These are phyloP conservation scores for Agonum fuliginosum DNA, from an alignment of 2,888 invertebrate species.

Conservation along the genomic window DNA sequence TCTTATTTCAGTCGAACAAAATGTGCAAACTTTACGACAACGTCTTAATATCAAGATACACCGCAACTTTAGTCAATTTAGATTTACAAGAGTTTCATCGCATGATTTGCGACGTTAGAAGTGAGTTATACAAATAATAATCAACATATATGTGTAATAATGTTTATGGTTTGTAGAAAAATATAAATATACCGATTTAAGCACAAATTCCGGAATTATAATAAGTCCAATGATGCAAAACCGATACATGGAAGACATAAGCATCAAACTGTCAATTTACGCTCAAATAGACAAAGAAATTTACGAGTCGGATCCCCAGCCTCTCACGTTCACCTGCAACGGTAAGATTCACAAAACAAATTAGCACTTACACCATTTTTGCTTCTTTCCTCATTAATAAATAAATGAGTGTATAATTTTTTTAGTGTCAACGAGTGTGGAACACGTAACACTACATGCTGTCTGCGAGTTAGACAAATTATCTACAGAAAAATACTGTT, in stretches of 20 bases:
- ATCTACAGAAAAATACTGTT: slow-evolving; percentile 74
- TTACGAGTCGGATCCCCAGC: slow-evolving; percentile 70
- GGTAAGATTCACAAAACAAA: too few species aligned
- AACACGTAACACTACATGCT: slow-evolving; percentile 89
- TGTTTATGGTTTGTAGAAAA: slow-evolving; percentile 77
- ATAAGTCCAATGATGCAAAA: slow-evolving; percentile 91
- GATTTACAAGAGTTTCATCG: slow-evolving; percentile 88
- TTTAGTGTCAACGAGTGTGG: slow-evolving; percentile 88
- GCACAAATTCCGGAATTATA: slow-evolving; percentile 91
- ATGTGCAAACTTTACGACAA: slow-evolving; percentile 83
- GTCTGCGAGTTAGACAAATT: slow-evolving; percentile 85
- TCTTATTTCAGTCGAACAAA: slow-evolving; percentile 70
- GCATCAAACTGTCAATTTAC: slow-evolving; percentile 91
- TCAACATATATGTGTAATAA: not conserved
- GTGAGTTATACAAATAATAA: slow-evolving; percentile 72
- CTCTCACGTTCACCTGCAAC: slow-evolving; percentile 94
- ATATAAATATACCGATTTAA: slow-evolving; percentile 83
- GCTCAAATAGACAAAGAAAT: slow-evolving; percentile 74
- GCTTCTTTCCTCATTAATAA: slow-evolving; percentile 49
- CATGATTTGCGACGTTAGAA: slow-evolving; percentile 87
- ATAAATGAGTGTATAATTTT: slow-evolving; percentile 41
- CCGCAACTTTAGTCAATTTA: slow-evolving; percentile 76
- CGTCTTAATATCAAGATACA: slow-evolving; percentile 78
- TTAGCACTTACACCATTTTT: too few species aligned
- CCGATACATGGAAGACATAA: slow-evolving; percentile 84